Base-by-base conservation (phyloP, 2,113 vertebrate species). In the Anas platyrhynchos region DNA sequence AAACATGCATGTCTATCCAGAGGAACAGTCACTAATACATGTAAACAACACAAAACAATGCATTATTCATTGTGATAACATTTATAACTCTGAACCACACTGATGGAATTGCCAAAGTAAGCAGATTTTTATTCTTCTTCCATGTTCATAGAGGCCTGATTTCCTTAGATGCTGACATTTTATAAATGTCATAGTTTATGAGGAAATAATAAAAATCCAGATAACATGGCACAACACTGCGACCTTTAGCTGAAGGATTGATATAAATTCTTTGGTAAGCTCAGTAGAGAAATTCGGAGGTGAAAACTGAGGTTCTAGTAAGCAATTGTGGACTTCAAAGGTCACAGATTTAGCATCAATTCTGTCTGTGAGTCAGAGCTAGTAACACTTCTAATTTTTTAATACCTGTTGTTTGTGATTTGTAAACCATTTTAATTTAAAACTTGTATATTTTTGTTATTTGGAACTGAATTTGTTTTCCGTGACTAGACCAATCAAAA, bases 151-250 rank as follows among this genome's bases (percentile, higher is more conserved):
- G 3, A 91, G 86, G 68, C 61, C 52, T 62, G 46, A 82, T 92
- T 96, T 97, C 84, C 88, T 94, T 82, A 85, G 92, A 68, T 84
- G 65, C 89, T 97, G 96, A 97, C 97, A 97, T 97, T 98, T 98
- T 81, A 75, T 90, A 98, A 97, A 98, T 97, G 97, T 97, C 97
- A 97, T 96, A 96, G 97, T 97, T 98, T 97, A 96, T 67, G 63
- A 96, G 86, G 83, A 97, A 97, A 97, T 97, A 97, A 98, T 96
- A 97, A 97, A 97, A 98, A 73, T 68, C 41, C 77, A 78, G 92
- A 95, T 95, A 97, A 96, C 93, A 96, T 50, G 89, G 82, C 81
- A 97, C 79, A 97, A 82, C 83, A 96, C 52, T 6, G 4, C 97
- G 97, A 98, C 96, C 98, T 98, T 98, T 97, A 92, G 73, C 94